Conservation (phyloP, 92 coral and sea anemone genomes). For the Porites divaricata region DNA sequence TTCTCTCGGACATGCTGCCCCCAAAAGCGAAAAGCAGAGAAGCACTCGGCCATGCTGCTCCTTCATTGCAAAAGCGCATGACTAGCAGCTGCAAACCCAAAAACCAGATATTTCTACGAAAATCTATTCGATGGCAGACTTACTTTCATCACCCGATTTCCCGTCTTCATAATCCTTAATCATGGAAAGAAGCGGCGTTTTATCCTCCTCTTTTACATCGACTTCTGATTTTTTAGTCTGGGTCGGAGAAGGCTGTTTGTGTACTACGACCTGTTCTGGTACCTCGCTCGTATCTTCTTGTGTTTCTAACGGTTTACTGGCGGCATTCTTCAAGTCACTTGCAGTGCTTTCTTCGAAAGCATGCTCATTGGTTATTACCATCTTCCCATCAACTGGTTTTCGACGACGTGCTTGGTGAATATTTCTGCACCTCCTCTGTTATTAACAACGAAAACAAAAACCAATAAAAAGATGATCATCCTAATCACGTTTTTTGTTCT, state of each 20-base stretch:
- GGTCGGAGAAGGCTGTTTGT: not conserved
- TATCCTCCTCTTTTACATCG: not conserved
- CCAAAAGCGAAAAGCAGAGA: no score
- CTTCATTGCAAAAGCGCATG: no score
- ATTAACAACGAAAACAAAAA: not conserved
- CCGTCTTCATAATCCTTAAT: slow-evolving; percentile 23
- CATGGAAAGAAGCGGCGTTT: slow-evolving; percentile 24
- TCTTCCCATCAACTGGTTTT: not conserved
- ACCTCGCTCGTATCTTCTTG: not conserved
- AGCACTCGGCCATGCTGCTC: no score
- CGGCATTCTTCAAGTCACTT: not conserved
- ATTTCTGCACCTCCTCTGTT: not conserved
- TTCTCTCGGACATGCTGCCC: no score
- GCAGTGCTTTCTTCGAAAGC: slow-evolving; percentile 1
- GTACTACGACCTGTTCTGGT: slow-evolving; percentile 22
- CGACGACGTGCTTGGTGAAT: no score
- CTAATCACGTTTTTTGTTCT: no score
- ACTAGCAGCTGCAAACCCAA: not conserved
- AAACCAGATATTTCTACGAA: not conserved
- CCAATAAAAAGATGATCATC: not conserved
- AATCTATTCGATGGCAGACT: not conserved
- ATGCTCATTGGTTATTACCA: slow-evolving; percentile 1
- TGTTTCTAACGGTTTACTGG: not conserved
- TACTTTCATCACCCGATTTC: slow-evolving; percentile 1
- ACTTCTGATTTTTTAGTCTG: not conserved